A percentile compares a stretch with the other conserved stretches of the same genome.
These are phyloP conservation scores for Zaprionus gabonicus DNA, from an alignment of 1,140 invertebrate genomes.

Conservation along the genomic window DNA sequence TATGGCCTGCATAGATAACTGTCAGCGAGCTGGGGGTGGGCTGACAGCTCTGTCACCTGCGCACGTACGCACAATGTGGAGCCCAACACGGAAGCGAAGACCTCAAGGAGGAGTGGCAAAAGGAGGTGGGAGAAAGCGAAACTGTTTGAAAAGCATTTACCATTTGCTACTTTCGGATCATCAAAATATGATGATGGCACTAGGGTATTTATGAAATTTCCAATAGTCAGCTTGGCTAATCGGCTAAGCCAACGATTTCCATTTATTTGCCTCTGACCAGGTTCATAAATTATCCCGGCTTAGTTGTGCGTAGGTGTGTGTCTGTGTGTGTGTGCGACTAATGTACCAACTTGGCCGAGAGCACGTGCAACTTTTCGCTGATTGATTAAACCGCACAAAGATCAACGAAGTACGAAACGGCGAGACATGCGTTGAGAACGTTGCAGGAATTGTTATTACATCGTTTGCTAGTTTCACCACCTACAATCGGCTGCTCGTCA, in stretches of 20 bases:
- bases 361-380: slow-evolving; percentile 75
- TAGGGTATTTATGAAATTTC: slow-evolving; percentile 70
- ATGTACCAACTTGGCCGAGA: slow-evolving; percentile 10
- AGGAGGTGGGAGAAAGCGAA: neutral
- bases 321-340: slow-evolving; percentile 14
- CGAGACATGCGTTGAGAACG: slow-evolving; percentile 39
- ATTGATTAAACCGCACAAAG: slow-evolving; percentile 76
- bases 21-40: slow-evolving; percentile 38
- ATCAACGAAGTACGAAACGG: slow-evolving; percentile 45
- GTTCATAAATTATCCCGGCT: slow-evolving; percentile 67
- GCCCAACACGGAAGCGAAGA: slow-evolving; percentile 1
- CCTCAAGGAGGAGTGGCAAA: neutral
- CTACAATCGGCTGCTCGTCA: slow-evolving; percentile 44
- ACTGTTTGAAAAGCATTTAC: slow-evolving; percentile 38
- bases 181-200: slow-evolving; percentile 53
- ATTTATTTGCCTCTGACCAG: slow-evolving; percentile 54
- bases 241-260: slow-evolving; percentile 46
- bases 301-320: slow-evolving; percentile 19
- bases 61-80: slow-evolving; percentile 58
- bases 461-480: slow-evolving; percentile 60
- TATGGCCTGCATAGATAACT: slow-evolving; percentile 53
- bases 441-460: slow-evolving; percentile 78
- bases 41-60: slow-evolving; percentile 76
- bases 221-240: slow-evolving; percentile 47
- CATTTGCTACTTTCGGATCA: slow-evolving; percentile 47